A percentile compares a stretch with the other conserved stretches of the same genome.
These are phyloP conservation scores for Lepidotrigona ventralis DNA, from an alignment of 1,140 invertebrate species.

Conservation along the genomic window DNA sequence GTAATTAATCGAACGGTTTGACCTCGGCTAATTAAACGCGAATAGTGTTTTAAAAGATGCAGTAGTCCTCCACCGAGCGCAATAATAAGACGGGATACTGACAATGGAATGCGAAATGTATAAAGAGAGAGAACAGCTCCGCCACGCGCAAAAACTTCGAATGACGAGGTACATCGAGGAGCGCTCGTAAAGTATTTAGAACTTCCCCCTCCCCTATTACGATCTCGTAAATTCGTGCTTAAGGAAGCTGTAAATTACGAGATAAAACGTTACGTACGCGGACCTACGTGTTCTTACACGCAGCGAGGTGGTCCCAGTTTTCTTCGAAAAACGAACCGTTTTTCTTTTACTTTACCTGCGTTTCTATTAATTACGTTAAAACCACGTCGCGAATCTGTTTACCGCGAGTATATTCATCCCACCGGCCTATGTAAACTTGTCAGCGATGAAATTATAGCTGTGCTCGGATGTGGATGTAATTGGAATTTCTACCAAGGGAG, in stretches of 20 bases:
- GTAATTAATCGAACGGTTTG: background rate
- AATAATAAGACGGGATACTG: background rate
- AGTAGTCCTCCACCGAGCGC: too few species aligned
- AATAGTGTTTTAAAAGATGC: background rate
- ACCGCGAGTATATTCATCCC: conserved; percentile 4
- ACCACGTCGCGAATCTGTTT: background rate
- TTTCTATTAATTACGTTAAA: conserved; percentile 33
- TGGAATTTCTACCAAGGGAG: conserved; percentile 21
- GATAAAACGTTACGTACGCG: background rate
- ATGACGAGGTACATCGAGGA: too few species aligned
- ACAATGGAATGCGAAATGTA: background rate
- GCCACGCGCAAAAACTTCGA: background rate
- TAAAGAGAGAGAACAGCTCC: background rate
- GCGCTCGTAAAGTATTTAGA: background rate
- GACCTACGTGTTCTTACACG: background rate
- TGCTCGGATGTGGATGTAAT: conserved; percentile 31
- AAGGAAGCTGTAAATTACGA: conserved; percentile 14
- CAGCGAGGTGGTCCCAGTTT: background rate
- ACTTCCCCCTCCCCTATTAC: background rate
- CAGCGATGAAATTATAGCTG: conserved; percentile 22
- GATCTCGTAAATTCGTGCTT: conserved; percentile 1
- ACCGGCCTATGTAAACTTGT: conserved; percentile 25
- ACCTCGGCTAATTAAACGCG: background rate
- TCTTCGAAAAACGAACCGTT: too few species aligned
- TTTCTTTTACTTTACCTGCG: background rate